Base-by-base conservation (phyloP, 2,797 vertebrate genomes). In the Protonibea diacanthus region DNA sequence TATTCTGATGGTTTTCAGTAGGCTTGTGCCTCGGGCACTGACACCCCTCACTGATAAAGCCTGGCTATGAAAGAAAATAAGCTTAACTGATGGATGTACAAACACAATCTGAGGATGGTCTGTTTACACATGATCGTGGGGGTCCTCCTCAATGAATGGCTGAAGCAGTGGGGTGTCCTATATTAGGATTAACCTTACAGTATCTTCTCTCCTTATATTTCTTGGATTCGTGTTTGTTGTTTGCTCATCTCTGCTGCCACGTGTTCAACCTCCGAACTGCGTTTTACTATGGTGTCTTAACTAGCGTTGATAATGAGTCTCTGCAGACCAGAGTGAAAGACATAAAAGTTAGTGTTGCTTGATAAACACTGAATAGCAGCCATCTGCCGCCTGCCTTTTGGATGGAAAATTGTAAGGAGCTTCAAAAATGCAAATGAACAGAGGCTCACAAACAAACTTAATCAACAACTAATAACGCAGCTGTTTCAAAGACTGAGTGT, bases 381-480 rank as follows among this genome's bases (percentile, higher is more conserved):
- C 90, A 92, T 93, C 89, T 91, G 92, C 86, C 40, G 45, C 18
- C 78, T 88, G 77, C 83, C 79, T 84, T 38, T 76, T 61, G 83
- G 69, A 70, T 84, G 72, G 79, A 58, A 86, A 89, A 79, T 77
- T 82, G 74, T 77, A 80, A 88, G 78, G 77, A 80, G 89, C 85
- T 87, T 91, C 61, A 81, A 85, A 93, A 88, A 94, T 93, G 92
- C 88, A 92, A 93, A 94, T 92, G 83, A 92, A 86, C 68, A 67
- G 80, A 70, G 69, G 83, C 88, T 86, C 89, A 83, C 91, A 90
- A 90, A 92, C 91, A 93, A 91, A 93, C 90, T 91, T 87, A 93
- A 93, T 94, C 93, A 93, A 91, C 91, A 89, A 90, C 89, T 91
- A 93, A 93, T 91, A 93, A 91, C 72, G 71, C 93, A 93, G 92